Conservation (phyloP, 2,888 invertebrate genomes). For the Gisinianus flammeolus region DNA sequence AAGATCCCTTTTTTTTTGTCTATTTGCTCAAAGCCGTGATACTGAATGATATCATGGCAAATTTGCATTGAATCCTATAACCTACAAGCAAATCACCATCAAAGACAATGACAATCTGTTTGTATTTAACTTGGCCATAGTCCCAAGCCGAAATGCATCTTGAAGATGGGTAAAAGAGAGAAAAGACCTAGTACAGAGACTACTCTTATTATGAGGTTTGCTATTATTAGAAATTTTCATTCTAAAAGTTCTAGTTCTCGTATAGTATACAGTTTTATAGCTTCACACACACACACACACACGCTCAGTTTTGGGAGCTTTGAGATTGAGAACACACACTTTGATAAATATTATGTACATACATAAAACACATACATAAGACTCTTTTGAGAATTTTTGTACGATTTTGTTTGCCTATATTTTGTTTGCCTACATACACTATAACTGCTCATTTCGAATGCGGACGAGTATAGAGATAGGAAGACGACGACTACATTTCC, state of each 20-base stretch:
- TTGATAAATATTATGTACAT: too few species aligned
- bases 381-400: too few species aligned
- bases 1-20: neutral
- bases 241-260: neutral
- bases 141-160: conserved; percentile 29
- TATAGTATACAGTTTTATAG: neutral
- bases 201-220: neutral
- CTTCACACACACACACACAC: too few species aligned
- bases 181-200: neutral
- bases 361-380: too few species aligned
- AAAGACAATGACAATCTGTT: conserved; percentile 18
- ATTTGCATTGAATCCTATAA: neutral
- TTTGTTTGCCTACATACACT: too few species aligned
- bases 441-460: too few species aligned
- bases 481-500: too few species aligned
- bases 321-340: too few species aligned
- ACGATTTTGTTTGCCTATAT: too few species aligned
- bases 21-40: too few species aligned
- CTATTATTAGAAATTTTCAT: conserved; percentile 6
- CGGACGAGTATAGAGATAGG: too few species aligned
- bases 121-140: conserved; percentile 16
- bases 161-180: neutral
- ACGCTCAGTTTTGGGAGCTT: too few species aligned
- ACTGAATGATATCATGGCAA: neutral
- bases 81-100: neutral